Evolutionary conservation across 2,888 invertebrate genomes (phyloP).

Genomic region (Chrysina gloriosa): DNA sequence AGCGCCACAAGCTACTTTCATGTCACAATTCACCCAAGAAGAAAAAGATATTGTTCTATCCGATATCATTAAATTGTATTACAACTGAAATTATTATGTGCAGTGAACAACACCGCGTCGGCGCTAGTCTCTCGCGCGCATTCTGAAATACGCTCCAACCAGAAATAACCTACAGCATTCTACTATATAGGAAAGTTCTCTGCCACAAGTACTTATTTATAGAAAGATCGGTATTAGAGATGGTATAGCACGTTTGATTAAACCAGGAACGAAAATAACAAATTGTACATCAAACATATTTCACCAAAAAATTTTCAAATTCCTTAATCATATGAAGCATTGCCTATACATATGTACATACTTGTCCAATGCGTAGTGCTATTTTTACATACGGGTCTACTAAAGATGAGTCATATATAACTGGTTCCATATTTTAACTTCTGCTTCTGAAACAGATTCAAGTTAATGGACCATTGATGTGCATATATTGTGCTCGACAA

Average conservation of each 20-base stretch:
- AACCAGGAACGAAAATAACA: not conserved
- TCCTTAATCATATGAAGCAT: not conserved
- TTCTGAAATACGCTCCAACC: conserved; percentile 22
- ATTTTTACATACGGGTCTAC: no score
- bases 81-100: not conserved
- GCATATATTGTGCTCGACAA: no score
- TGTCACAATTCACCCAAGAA: not conserved
- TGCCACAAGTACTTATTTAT: conserved; percentile 7
- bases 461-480: no score
- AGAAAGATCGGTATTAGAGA: conserved; percentile 5
- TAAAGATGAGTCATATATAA: no score
- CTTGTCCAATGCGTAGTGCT: no score
- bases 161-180: conserved; percentile 20
- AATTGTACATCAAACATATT: no score
- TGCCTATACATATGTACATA: no score
- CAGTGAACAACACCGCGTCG: not conserved
- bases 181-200: conserved; percentile 4
- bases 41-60: not conserved
- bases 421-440: no score
- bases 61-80: conserved; percentile 12
- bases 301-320: not conserved
- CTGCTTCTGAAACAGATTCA: no score
- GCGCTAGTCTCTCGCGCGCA: not conserved
- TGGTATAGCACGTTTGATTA: not conserved
- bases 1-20: not conserved